These are phyloP conservation scores for Psettodes erumei DNA, from an alignment of 2,113 vertebrate genomes.

Conservation along the genomic window DNA sequence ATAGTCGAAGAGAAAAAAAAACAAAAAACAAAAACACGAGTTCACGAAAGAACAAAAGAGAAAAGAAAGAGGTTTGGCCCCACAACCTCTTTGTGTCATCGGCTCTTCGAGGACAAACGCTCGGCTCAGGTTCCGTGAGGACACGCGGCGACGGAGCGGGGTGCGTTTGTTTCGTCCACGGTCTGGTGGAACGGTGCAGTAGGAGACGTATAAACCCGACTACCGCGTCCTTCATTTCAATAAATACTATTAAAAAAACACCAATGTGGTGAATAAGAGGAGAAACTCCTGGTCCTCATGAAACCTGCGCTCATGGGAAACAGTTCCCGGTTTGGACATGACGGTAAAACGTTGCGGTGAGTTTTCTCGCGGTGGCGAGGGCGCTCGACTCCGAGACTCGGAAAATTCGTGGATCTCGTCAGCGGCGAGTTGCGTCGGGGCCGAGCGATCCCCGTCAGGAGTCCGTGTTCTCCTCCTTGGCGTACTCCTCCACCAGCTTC, in stretches of 20 bases:
- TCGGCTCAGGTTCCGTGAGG: conserved; percentile 62
- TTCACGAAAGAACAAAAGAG: conserved; percentile 4
- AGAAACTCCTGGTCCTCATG: conserved; percentile 38
- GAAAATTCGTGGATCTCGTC: no score
- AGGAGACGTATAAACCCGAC: conserved; percentile 53
- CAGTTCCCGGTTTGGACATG: conserved; percentile 34
- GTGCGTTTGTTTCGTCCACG: conserved; percentile 52
- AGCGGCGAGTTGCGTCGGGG: no score
- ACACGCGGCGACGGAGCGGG: conserved; percentile 51
- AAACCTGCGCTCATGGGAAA: conserved; percentile 31
- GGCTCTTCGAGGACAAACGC: conserved; percentile 40
- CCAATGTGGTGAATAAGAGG: conserved; percentile 83
- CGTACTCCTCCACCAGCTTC: conserved; percentile 92
- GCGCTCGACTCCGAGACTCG: no score
- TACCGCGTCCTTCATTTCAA: conserved; percentile 67
- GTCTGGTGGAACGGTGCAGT: conserved; percentile 67
- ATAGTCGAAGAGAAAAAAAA: conserved; percentile 63
- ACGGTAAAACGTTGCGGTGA: conserved; percentile 39
- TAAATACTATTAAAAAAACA: conserved; percentile 76
- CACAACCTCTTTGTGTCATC: conserved; percentile 19
- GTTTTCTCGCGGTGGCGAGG: no score
- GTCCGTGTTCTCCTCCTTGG: conserved; percentile 87
- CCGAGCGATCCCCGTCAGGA: no score
- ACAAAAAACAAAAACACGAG: conserved; percentile 38
- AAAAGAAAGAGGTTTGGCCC: background rate